Evolutionary conservation across 23 tunicate genomes (phyloP).

Genomic region (Ciona savignyi): DNA sequence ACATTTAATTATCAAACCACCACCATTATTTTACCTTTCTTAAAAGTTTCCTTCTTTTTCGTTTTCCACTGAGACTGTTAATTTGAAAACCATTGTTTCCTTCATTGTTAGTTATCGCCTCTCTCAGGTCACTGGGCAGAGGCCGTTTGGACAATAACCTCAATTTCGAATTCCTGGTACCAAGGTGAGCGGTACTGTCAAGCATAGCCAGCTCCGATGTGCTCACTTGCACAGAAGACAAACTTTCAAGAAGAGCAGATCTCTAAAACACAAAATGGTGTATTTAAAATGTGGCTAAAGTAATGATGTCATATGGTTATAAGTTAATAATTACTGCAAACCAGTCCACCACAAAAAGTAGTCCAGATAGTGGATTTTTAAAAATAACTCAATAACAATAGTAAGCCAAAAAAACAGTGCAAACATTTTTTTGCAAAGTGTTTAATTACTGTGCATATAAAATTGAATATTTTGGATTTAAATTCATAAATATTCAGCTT

Average conservation of each 20-base stretch:
- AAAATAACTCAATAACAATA: no score
- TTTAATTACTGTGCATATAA: no score
- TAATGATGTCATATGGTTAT: no score
- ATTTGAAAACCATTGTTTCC: background rate
- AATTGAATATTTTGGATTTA: no score
- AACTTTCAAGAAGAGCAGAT: conserved; percentile 42
- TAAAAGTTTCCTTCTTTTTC: conserved; percentile 38
- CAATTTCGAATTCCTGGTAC: conserved; percentile 75
- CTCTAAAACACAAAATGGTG: no score
- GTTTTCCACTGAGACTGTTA: conserved; percentile 37
- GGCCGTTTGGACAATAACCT: conserved; percentile 68
- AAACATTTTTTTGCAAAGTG: background rate
- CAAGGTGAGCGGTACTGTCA: conserved; percentile 87
- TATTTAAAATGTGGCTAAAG: no score
- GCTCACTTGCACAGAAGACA: conserved; percentile 74
- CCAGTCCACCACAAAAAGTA: no score
- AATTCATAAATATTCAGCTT: background rate
- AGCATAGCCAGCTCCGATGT: conserved; percentile 79
- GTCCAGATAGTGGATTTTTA: no score
- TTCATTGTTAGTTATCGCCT: conserved; percentile 4
- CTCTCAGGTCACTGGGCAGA: conserved; percentile 33
- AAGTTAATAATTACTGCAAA: no score
- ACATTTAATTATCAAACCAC: no score
- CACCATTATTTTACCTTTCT: conserved; percentile 19
- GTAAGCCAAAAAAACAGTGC: conserved; percentile 4